Evolutionary conservation across 2,888 invertebrate genomes (phyloP).

Genomic region (Apeira syringaria): DNA sequence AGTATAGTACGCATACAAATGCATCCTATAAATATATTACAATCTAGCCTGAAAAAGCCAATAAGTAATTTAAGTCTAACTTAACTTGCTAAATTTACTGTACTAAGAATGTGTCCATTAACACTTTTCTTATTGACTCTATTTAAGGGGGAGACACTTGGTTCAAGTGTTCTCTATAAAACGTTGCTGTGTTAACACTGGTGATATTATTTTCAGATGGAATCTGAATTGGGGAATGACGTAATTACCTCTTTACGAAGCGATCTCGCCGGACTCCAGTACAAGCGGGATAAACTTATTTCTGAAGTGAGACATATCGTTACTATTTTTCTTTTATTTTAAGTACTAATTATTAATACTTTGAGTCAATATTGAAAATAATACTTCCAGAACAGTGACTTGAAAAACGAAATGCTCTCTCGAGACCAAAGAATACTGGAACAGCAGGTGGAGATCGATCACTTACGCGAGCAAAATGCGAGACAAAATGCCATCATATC

Average conservation of each 20-base stretch:
- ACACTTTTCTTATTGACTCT: too few species aligned
- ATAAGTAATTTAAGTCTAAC: too few species aligned
- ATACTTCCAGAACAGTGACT: conserved; percentile 85
- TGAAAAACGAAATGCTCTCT: conserved; percentile 87
- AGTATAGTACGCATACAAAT: too few species aligned
- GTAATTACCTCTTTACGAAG: conserved; percentile 90
- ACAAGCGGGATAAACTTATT: conserved; percentile 91
- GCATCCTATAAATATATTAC: too few species aligned
- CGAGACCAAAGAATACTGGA: conserved; percentile 89
- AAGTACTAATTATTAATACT: neutral
- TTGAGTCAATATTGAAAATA: conserved; percentile 1
- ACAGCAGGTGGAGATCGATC: conserved; percentile 91
- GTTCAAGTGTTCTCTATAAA: too few species aligned
- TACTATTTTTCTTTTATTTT: neutral
- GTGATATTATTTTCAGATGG: conserved; percentile 70
- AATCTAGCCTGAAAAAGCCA: too few species aligned
- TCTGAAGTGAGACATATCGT: conserved; percentile 84
- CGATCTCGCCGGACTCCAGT: conserved; percentile 92
- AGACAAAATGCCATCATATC: conserved; percentile 91
- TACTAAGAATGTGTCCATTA: too few species aligned
- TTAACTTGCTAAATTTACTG: too few species aligned
- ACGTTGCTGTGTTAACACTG: too few species aligned
- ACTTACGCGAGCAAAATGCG: conserved; percentile 91
- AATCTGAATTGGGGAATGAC: conserved; percentile 84
- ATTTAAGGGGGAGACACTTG: too few species aligned